Evolutionary conservation across 2,113 vertebrate species (phyloP).

Genomic region (Calidris pugnax): DNA sequence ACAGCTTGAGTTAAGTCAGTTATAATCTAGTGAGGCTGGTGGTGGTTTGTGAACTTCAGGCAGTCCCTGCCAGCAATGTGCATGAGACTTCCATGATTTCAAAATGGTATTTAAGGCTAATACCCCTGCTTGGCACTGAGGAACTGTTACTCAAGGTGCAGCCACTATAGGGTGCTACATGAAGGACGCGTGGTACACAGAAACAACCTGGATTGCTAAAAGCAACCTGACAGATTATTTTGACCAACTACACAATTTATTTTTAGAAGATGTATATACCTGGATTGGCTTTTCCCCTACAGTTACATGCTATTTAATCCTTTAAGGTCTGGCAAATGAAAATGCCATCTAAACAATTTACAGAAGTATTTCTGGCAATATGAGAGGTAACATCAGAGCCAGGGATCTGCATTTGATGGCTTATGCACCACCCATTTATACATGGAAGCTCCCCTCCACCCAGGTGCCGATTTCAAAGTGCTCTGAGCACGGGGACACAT

Average conservation of each 20-base stretch:
- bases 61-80: rapidly evolving
- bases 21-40: neutral
- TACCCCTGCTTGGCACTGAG: neutral
- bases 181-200: rapidly evolving
- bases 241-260: neutral
- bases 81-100: rapidly evolving
- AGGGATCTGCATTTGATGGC: neutral
- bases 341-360: neutral
- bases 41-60: neutral
- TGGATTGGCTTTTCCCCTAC: neutral
- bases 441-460: no score
- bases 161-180: neutral
- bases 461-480: rapidly evolving
- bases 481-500: neutral
- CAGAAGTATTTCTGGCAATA: neutral
- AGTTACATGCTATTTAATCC: neutral
- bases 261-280: neutral
- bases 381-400: neutral
- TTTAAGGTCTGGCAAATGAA: neutral
- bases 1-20: neutral
- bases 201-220: neutral
- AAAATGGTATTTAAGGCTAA: no score
- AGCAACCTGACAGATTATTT: neutral
- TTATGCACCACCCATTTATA: neutral
- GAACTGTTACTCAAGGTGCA: neutral